These are phyloP conservation scores for Malacoctenus gilli DNA, from an alignment of 2,797 vertebrate genomes.

Conservation along the genomic window DNA sequence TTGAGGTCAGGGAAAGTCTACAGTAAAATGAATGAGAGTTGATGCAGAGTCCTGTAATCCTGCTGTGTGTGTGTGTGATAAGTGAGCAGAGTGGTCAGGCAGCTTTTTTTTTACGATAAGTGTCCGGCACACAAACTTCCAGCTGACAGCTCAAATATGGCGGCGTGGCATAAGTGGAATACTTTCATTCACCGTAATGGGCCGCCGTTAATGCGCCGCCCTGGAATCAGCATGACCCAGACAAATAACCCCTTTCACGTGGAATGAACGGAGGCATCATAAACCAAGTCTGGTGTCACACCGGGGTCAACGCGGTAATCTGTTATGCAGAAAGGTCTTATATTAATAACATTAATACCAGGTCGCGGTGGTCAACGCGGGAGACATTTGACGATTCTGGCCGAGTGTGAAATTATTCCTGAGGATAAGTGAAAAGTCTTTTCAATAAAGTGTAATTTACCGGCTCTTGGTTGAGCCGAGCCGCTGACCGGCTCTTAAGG, in stretches of 20 bases:
- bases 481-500: too few relatives aligned
- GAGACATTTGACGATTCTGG: slow-evolving; percentile 3
- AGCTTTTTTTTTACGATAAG: too few relatives aligned
- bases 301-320: slow-evolving; percentile 25
- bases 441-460: neutral
- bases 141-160: neutral
- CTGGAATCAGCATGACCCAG: slow-evolving; percentile 22
- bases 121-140: slow-evolving; percentile 1
- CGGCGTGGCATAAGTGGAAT: neutral
- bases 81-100: neutral
- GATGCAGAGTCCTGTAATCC: too few relatives aligned
- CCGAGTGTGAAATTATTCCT: neutral
- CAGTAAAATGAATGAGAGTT: too few relatives aligned
- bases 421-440: neutral
- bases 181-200: neutral
- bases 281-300: slow-evolving; percentile 26
- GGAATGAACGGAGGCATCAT: slow-evolving; percentile 14
- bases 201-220: neutral
- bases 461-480: neutral
- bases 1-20: too few relatives aligned
- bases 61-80: neutral
- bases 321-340: slow-evolving; percentile 17
- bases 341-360: slow-evolving; percentile 20
- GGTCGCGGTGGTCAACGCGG: slow-evolving; percentile 27
- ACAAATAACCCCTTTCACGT: slow-evolving; percentile 44